Evolutionary conservation across 1,140 invertebrate species (phyloP), one percentile per base, ranked within the genome.

Genomic region (Muscidifurax raptorellus): DNA sequence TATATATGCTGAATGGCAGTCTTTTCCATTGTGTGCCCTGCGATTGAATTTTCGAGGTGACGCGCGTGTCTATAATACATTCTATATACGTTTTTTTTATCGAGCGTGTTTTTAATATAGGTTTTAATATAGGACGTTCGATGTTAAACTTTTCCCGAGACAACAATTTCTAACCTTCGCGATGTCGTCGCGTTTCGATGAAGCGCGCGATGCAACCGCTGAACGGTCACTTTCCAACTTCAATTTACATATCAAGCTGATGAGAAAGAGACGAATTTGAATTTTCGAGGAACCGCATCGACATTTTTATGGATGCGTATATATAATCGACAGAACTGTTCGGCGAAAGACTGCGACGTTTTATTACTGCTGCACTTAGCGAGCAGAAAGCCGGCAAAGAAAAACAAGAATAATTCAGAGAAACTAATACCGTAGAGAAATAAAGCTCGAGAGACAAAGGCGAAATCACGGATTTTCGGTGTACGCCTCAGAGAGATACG

Each of bases 161-260:
- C 28, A 52, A 22, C 15, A 6, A 59, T 59, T 22, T 22, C 6
- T n/a, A 22, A 6, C 52, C 18, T 18, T 22, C 52, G 7, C 44
- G n/a, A 59, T 59, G 52, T n/a, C 52, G 52, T n/a, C 52, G 52
- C n/a, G 36, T 40, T 40, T 1, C 52, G 52, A 59, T 59, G 52
- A 59, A 59, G 22, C 22, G 52, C n/a, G 22, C n/a, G n/a, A n/a
- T n/a, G n/a, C n/a, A n/a, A n/a, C 52, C 52, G 18, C 52, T 10
- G 36, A 40, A 6, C 52, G 7, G 18, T n/a, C 15, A 59, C 18
- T 59, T n/a, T 59, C 52, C 5, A 59, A 36, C 66, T 40, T 5
- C n/a, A 22, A 64, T 78, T 64, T 79, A 67, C 52, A 66, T 67
- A 79, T 40, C n/a, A 15, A 40, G 52, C 52, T n/a, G 52, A n/a